Evolutionary conservation across 2,888 invertebrate genomes (phyloP).

Genomic region (Ophioninae sp.): DNA sequence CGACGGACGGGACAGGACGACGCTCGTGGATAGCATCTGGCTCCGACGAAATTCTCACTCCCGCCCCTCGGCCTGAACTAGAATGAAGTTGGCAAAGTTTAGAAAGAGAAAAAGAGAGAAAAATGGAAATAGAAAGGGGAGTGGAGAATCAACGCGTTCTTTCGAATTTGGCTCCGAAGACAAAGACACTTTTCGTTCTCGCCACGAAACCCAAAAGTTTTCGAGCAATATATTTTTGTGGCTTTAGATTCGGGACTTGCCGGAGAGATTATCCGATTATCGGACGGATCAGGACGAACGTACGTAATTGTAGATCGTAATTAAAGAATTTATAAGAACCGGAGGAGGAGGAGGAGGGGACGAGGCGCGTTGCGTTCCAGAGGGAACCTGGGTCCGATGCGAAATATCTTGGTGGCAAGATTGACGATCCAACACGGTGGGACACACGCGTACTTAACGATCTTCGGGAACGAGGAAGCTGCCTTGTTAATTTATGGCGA

Average conservation of each 20-base stretch:
- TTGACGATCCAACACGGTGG: constrained; percentile 60
- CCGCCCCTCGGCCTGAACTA: constrained; percentile 19
- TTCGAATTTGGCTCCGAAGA: background rate
- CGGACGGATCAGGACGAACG: background rate
- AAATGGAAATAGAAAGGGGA: constrained; percentile 4
- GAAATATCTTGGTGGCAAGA: constrained; percentile 57
- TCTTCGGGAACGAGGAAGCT: constrained; percentile 78
- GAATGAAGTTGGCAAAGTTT: constrained; percentile 21
- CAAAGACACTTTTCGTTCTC: background rate
- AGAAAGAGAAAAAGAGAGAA: background rate
- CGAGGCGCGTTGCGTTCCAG: background rate
- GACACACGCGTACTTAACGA: constrained; percentile 64
- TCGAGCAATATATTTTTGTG: background rate
- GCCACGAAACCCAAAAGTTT: background rate
- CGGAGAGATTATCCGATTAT: background rate
- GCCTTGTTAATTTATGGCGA: constrained; percentile 78
- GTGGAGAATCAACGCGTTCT: no score
- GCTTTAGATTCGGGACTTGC: background rate
- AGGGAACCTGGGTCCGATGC: constrained; percentile 29
- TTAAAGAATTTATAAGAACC: constrained; percentile 40
- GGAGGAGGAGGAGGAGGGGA: background rate
- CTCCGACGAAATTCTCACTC: constrained; percentile 49
- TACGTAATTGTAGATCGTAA: constrained; percentile 36
- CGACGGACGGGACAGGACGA: constrained; percentile 56
- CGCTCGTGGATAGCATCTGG: constrained; percentile 60